These are phyloP conservation scores for Carposina sasakii DNA, from an alignment of 1,140 invertebrate genomes.

Conservation along the genomic window DNA sequence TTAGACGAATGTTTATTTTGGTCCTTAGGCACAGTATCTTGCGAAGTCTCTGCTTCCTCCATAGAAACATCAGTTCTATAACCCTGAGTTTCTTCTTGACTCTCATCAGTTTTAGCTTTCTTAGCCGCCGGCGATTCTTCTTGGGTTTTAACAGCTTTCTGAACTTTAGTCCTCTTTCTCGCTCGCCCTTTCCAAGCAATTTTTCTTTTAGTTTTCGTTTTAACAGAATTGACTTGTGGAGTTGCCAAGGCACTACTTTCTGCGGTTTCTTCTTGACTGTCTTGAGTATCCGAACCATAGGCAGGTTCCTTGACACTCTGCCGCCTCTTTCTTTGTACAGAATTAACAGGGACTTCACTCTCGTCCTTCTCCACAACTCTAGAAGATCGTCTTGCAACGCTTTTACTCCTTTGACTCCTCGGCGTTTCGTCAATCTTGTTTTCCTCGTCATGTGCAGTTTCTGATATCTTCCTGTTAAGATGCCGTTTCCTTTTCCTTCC, in stretches of 20 bases:
- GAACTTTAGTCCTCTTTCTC: conserved; percentile 40
- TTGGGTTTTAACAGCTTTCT: conserved; percentile 26
- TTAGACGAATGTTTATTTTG: conserved; percentile 26
- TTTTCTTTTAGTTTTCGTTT: conserved; percentile 65
- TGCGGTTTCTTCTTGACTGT: conserved; percentile 58
- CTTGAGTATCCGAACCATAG: conserved; percentile 62
- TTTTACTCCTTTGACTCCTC: conserved; percentile 60
- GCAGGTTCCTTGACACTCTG: conserved; percentile 40
- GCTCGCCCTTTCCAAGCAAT: conserved; percentile 42
- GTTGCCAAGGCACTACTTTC: conserved; percentile 35
- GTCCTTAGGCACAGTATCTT: no score
- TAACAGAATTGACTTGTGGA: conserved; percentile 29
- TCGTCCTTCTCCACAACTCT: conserved; percentile 53
- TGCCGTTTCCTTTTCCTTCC: conserved; percentile 56
- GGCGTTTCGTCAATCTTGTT: conserved; percentile 41
- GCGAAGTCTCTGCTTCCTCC: conserved; percentile 33
- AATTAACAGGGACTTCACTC: conserved; percentile 46
- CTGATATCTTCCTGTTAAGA: conserved; percentile 48
- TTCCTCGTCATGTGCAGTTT: conserved; percentile 37
- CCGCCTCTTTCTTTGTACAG: conserved; percentile 34
- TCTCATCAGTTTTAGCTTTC: conserved; percentile 42
- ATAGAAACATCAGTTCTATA: conserved; percentile 46
- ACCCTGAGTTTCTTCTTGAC: conserved; percentile 27
- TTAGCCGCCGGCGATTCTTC: conserved; percentile 39
- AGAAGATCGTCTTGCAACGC: conserved; percentile 57